Conservation (phyloP, 2,113 vertebrate species). For the Erythrocebus patas region DNA sequence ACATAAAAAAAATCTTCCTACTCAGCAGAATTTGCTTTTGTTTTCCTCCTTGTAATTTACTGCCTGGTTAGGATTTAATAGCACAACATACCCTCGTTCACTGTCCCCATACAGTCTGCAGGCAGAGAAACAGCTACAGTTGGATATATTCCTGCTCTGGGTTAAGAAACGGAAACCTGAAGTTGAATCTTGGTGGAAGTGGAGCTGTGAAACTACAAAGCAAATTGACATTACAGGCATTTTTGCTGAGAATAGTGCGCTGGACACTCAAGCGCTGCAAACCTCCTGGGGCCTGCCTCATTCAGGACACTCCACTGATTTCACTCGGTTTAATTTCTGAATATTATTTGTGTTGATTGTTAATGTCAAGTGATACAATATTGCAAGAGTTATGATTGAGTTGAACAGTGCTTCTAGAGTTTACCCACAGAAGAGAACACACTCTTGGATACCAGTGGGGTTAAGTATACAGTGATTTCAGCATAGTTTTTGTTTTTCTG, state of each 20-base stretch:
- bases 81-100: not conserved
- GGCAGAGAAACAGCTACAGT: not conserved
- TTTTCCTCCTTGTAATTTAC: slow-evolving; percentile 48
- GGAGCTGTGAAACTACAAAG: slow-evolving; percentile 36
- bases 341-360: not conserved
- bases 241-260: slow-evolving; percentile 44
- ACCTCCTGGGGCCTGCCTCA: not conserved
- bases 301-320: not conserved
- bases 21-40: slow-evolving; percentile 41
- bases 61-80: slow-evolving; percentile 42
- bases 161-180: slow-evolving; percentile 33
- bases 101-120: slow-evolving; percentile 27
- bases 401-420: not conserved
- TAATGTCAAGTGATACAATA: not conserved
- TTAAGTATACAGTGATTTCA: not conserved
- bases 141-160: not conserved
- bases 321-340: not conserved
- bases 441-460: not conserved
- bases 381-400: not conserved
- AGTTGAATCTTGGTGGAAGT: not conserved
- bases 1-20: not conserved
- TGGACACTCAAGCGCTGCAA: not conserved
- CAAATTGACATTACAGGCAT: not conserved
- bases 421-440: not conserved
- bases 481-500: not conserved